Evolutionary conservation across 2,113 vertebrate genomes (phyloP).

Genomic region (Tylochromis polylepis): DNA sequence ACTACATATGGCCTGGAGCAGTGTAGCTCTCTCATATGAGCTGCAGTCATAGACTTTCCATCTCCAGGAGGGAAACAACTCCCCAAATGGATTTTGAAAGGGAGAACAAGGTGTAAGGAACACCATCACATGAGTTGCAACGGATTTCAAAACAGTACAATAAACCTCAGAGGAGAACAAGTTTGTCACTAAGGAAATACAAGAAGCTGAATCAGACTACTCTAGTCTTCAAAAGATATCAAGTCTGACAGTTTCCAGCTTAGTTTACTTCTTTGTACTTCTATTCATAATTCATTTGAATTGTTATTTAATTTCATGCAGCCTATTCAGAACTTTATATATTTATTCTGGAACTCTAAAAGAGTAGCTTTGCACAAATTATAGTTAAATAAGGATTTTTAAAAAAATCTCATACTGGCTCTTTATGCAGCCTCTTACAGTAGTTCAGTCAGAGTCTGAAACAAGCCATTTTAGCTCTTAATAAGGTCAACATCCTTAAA

Average conservation of each 20-base stretch:
- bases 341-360: background rate
- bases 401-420: background rate
- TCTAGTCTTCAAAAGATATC: background rate
- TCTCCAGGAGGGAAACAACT: background rate
- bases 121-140: background rate
- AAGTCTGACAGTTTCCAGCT: background rate
- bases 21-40: background rate
- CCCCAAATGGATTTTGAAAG: background rate
- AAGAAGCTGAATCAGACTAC: background rate
- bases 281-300: background rate
- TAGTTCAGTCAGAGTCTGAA: background rate
- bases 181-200: background rate
- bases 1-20: conserved; percentile 17
- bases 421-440: background rate
- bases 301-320: background rate
- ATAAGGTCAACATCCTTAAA: background rate
- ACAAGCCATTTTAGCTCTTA: background rate
- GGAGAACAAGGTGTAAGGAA: conserved; percentile 3
- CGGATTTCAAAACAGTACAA: background rate
- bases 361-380: background rate
- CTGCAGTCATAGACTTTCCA: background rate
- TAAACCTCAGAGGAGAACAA: background rate
- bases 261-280: background rate
- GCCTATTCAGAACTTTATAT: accelerated
- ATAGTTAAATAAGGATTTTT: background rate